phyloP scores from a whole-genome alignment of 2,888 invertebrate genomes.

The Ochropacha duplaris region DNA sequence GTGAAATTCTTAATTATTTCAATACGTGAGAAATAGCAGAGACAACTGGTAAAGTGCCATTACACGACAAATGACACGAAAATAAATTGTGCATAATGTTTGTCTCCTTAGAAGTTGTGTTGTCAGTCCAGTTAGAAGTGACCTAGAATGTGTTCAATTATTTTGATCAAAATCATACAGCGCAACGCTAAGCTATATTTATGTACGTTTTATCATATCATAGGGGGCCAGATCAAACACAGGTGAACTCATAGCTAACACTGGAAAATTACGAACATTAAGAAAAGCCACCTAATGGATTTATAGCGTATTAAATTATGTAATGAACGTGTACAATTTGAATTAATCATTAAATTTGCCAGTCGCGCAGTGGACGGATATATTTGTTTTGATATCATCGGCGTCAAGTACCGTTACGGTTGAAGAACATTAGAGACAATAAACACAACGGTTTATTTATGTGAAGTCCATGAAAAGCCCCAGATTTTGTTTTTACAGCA shows the following conservation, averaged over 20 bases:
- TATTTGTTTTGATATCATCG: conserved; percentile 29
- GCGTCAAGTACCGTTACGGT: conserved; percentile 28
- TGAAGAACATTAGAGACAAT: conserved; percentile 27
- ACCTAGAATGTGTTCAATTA: not conserved
- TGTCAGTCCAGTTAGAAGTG: not conserved
- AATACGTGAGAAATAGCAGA: not conserved
- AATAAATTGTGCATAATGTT: not conserved
- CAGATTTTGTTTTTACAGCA: conserved; percentile 8
- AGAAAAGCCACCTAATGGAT: conserved; percentile 21
- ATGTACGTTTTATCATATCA: not conserved
- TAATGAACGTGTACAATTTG: conserved; percentile 31
- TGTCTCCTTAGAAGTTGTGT: not conserved
- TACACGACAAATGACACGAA: not conserved
- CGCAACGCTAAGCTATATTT: not conserved
- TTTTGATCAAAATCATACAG: not conserved
- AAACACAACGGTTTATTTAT: conserved; percentile 25
- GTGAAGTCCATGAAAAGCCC: conserved; percentile 15
- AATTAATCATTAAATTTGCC: conserved; percentile 31
- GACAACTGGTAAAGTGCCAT: not conserved
- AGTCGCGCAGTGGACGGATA: conserved; percentile 11
- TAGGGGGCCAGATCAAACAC: not conserved
- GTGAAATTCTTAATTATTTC: not conserved
- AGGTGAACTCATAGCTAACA: not conserved
- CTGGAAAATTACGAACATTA: conserved; percentile 8
- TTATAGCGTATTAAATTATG: conserved; percentile 29